Evolutionary conservation across 2,113 vertebrate species (phyloP).

Genomic region (Heteronetta atricapilla): DNA sequence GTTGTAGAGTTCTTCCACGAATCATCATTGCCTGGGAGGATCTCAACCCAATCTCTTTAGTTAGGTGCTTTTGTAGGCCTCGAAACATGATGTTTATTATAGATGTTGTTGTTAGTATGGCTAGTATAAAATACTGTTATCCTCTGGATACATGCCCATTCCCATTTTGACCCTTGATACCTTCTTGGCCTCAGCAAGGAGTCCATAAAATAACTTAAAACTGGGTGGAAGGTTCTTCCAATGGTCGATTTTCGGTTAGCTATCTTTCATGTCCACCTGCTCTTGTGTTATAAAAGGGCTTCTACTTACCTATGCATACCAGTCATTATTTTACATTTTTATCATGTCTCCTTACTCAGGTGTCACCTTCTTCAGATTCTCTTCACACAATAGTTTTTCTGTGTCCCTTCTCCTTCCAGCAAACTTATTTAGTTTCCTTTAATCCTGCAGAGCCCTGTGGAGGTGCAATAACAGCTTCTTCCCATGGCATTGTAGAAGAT

Average conservation of each 20-base stretch:
- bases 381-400: background rate
- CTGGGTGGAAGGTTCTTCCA: background rate
- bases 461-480: background rate
- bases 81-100: accelerated
- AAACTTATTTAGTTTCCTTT: background rate
- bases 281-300: background rate
- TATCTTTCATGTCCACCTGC: background rate
- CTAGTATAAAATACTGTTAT: background rate
- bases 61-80: background rate
- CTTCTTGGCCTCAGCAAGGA: background rate
- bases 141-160: accelerated
- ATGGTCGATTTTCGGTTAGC: background rate
- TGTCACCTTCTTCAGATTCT: background rate
- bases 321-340: background rate
- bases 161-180: accelerated
- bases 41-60: background rate
- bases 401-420: background rate
- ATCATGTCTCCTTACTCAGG: background rate
- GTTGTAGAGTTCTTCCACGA: no score
- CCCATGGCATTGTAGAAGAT: background rate
- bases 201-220: background rate
- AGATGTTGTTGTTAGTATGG: background rate
- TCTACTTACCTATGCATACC: background rate
- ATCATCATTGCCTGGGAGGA: background rate
- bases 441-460: background rate